These are phyloP conservation scores for Coenonympha arcania DNA, from an alignment of 2,888 invertebrate species.

Conservation along the genomic window DNA sequence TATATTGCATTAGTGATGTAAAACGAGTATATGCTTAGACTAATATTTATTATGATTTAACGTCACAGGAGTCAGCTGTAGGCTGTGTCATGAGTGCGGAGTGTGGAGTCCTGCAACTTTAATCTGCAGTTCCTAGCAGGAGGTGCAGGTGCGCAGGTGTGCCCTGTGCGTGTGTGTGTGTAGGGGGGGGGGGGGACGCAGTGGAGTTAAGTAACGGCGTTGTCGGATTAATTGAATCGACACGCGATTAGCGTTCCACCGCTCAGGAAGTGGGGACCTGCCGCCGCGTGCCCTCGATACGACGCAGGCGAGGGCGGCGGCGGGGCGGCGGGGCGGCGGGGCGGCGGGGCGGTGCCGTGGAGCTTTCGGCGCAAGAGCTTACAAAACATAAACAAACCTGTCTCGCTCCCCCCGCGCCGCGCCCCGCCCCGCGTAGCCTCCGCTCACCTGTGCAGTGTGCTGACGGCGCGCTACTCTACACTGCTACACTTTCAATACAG, in stretches of 20 bases:
- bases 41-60: too few relatives aligned
- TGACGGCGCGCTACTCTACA: background rate
- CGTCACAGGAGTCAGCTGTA: too few relatives aligned
- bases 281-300: conserved; percentile 3
- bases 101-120: too few relatives aligned
- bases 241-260: conserved; percentile 1
- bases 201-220: background rate
- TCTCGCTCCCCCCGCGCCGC: conserved; percentile 34
- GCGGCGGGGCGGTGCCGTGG: conserved; percentile 21
- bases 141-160: too few relatives aligned
- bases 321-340: conserved; percentile 9
- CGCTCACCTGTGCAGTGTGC: background rate
- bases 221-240: background rate
- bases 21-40: too few relatives aligned
- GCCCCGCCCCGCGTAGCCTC: conserved; percentile 25
- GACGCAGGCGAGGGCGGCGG: conserved; percentile 15
- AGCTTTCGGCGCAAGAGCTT: conserved; percentile 50
- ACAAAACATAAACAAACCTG: conserved; percentile 66
- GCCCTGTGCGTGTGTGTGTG: too few relatives aligned
- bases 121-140: too few relatives aligned
- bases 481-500: background rate
- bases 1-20: too few relatives aligned
- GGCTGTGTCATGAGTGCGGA: too few relatives aligned
- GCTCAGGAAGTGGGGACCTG: background rate
- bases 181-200: too few relatives aligned